A percentile compares a stretch with the other conserved stretches of the same genome.
These are phyloP conservation scores for Salticus scenicus DNA, from an alignment of 2,888 invertebrate genomes.

Conservation along the genomic window DNA sequence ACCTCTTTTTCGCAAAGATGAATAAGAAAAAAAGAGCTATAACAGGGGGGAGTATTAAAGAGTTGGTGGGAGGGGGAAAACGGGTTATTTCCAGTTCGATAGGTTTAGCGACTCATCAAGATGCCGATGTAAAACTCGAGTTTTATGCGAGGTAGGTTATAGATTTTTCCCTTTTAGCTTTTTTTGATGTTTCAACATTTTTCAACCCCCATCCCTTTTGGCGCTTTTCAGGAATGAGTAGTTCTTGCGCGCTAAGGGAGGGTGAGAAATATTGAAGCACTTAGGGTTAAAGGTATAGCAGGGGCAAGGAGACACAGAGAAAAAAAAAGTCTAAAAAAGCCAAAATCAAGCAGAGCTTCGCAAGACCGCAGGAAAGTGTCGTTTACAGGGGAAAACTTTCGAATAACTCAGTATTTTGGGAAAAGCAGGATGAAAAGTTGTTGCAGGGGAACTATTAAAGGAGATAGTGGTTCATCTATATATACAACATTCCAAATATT, in stretches of 20 bases:
- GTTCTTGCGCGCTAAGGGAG: constrained; percentile 45
- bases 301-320: constrained; percentile 33
- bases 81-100: constrained; percentile 69
- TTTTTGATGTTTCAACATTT: constrained; percentile 40
- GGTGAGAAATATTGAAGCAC: constrained; percentile 65
- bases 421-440: constrained; percentile 62
- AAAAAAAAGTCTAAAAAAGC: constrained; percentile 6
- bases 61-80: constrained; percentile 53
- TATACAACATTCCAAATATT: background rate
- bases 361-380: constrained; percentile 63
- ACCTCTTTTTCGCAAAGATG: constrained; percentile 9
- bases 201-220: constrained; percentile 33
- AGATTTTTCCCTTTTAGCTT: constrained; percentile 47
- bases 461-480: constrained; percentile 63
- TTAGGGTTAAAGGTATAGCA: constrained; percentile 65
- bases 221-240: constrained; percentile 64
- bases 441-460: constrained; percentile 69
- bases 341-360: constrained; percentile 36
- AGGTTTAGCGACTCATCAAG: constrained; percentile 69
- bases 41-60: constrained; percentile 44
- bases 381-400: constrained; percentile 64
- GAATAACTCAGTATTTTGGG: constrained; percentile 63
- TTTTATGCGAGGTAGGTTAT: constrained; percentile 66
- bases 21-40: constrained; percentile 9
- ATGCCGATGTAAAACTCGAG: constrained; percentile 62